Conservation (phyloP, 2,113 vertebrate genomes). For the Eurystomus gularis region DNA sequence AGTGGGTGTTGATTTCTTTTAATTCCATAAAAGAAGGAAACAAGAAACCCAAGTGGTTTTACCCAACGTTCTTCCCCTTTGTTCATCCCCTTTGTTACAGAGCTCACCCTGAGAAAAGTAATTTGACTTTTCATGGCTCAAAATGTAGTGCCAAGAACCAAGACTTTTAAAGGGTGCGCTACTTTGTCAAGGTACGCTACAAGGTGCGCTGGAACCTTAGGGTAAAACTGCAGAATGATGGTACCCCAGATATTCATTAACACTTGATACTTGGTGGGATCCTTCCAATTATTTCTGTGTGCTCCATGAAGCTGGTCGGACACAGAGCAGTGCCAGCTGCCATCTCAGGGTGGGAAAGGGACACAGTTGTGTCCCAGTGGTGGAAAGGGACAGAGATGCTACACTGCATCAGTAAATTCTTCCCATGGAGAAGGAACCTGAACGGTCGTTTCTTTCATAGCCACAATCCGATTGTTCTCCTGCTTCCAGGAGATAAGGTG, state of each 20-base stretch:
- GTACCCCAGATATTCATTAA: not conserved
- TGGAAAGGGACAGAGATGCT: not conserved
- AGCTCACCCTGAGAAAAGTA: not conserved
- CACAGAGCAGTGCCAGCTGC: not conserved
- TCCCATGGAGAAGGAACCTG: not conserved
- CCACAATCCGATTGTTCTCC: not conserved
- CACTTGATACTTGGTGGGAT: not conserved
- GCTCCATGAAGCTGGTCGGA: not conserved
- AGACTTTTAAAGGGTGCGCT: not conserved
- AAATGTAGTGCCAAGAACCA: not conserved
- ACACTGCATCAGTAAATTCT: not conserved
- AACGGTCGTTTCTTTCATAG: accelerated
- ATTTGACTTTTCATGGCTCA: not conserved
- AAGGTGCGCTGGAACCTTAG: not conserved
- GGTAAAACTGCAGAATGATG: not conserved
- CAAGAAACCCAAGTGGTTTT: not conserved
- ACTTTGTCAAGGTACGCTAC: accelerated
- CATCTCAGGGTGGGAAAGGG: not conserved
- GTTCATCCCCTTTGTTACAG: too few species aligned
- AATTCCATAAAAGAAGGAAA: accelerated
- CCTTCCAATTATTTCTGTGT: not conserved
- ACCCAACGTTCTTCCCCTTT: not conserved
- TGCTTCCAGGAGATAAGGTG: not conserved
- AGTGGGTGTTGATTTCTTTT: not conserved
- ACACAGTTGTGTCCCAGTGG: not conserved